Percentiles rank a stretch among this genome's conserved stretches.
Conservation (phyloP, 2,888 invertebrate species). For the Melinaea menophilus region DNA sequence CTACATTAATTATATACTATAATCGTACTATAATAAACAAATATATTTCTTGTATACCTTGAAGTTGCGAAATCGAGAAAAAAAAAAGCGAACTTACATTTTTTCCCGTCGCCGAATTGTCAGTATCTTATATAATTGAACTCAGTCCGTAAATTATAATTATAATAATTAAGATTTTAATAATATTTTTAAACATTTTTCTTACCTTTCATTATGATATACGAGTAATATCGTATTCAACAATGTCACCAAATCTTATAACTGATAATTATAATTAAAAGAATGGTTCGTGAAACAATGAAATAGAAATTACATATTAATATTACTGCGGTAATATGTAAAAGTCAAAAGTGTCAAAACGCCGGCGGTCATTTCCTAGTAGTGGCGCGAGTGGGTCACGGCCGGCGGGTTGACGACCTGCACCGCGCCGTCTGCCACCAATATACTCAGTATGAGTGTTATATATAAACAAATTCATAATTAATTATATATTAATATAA, state of each 20-base stretch:
- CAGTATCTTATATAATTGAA: no score
- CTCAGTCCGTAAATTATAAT: no score
- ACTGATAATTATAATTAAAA: not conserved
- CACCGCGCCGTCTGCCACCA: constrained; percentile 24
- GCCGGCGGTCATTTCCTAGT: constrained; percentile 20
- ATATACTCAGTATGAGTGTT: constrained; percentile 1
- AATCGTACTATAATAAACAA: no score
- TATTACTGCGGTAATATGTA: not conserved
- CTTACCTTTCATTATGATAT: no score
- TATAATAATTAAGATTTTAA: no score
- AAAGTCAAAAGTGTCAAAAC: not conserved
- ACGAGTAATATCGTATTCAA: not conserved
- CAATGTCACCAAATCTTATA: not conserved
- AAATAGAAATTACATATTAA: not conserved
- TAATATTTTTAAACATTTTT: no score
- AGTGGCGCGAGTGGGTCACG: constrained; percentile 30
- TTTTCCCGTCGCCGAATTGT: no score
- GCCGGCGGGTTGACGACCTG: constrained; percentile 30
- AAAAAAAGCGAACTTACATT: no score
- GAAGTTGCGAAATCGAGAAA: no score
- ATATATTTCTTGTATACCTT: no score
- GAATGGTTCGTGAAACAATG: not conserved
- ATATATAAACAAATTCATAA: not conserved
- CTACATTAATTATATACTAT: no score
- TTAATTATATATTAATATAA: not conserved